These are phyloP conservation scores for Pherbina coryleti DNA, from an alignment of 2,888 invertebrate species.

Conservation along the genomic window DNA sequence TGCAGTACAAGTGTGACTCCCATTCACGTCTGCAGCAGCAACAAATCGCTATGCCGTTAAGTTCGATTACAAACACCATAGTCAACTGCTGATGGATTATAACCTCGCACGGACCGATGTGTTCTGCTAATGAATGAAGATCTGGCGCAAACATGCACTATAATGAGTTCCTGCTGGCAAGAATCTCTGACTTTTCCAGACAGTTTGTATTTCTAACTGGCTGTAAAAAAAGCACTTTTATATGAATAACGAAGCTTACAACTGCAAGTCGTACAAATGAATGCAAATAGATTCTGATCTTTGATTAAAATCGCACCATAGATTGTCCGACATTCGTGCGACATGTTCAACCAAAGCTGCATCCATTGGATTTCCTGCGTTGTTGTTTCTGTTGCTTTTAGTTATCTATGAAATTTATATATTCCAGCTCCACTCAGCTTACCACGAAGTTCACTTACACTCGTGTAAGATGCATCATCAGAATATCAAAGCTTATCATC, in stretches of 20 bases:
- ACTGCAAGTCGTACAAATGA: conserved; percentile 29
- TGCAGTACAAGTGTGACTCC: neutral
- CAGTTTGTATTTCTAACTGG: neutral
- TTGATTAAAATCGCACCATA: conserved; percentile 21
- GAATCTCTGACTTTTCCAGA: neutral
- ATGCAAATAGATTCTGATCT: conserved; percentile 26
- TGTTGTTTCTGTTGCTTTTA: neutral
- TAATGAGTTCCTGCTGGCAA: neutral
- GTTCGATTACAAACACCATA: neutral
- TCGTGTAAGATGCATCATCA: conserved; percentile 10
- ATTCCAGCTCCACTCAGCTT: neutral
- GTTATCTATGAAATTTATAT: conserved; percentile 36
- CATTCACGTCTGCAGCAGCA: neutral
- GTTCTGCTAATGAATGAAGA: conserved; percentile 21
- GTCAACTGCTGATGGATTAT: neutral
- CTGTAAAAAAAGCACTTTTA: neutral
- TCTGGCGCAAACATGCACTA: conserved; percentile 1
- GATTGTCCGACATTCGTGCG: conserved; percentile 25
- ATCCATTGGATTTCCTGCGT: neutral
- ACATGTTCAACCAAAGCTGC: neutral
- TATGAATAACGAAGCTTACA: conserved; percentile 7
- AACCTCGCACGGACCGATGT: neutral
- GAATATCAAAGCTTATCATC: conserved; percentile 1
- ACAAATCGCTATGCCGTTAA: neutral
- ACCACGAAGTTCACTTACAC: neutral